A percentile compares a stretch with the other conserved stretches of the same genome.
These are phyloP conservation scores for Tyria jacobaeae DNA, from an alignment of 2,888 invertebrate species.

Conservation along the genomic window DNA sequence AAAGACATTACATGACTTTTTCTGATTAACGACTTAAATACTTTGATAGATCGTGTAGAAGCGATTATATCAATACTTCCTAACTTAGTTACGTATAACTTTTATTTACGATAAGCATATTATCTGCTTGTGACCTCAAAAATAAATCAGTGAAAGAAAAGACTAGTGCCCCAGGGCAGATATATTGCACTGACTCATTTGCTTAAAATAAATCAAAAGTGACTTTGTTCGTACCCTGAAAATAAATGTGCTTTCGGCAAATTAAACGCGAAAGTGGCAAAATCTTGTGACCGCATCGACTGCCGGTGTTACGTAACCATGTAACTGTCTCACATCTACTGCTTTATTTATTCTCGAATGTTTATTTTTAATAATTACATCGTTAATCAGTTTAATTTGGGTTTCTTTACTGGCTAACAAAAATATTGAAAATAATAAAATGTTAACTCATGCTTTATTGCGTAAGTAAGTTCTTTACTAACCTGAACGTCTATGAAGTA, in stretches of 20 bases:
- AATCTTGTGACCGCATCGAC: slow-evolving; percentile 56
- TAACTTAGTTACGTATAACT: slow-evolving; percentile 7
- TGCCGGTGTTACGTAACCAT: slow-evolving; percentile 60
- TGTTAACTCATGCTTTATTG: not conserved
- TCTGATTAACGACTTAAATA: slow-evolving; percentile 3
- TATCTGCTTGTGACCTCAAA: slow-evolving; percentile 25
- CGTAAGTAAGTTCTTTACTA: not conserved
- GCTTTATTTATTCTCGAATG: not conserved
- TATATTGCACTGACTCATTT: slow-evolving; percentile 28
- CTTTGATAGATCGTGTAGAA: slow-evolving; percentile 12
- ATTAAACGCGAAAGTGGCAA: slow-evolving; percentile 62
- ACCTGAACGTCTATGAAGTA: not conserved
- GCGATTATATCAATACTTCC: slow-evolving; percentile 11
- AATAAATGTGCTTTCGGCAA: slow-evolving; percentile 61
- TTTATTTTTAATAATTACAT: not conserved
- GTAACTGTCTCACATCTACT: slow-evolving; percentile 40
- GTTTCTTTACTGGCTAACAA: not conserved
- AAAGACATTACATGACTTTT: not conserved
- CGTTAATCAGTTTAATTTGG: not conserved
- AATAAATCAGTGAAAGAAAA: slow-evolving; percentile 35
- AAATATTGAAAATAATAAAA: no score
- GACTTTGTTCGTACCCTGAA: slow-evolving; percentile 39
- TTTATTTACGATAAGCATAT: slow-evolving; percentile 16
- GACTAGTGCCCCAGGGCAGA: slow-evolving; percentile 28
- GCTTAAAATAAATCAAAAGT: slow-evolving; percentile 28